phyloP scores from a whole-genome alignment of 2,888 invertebrate genomes.

The Torymus tubicola region DNA sequence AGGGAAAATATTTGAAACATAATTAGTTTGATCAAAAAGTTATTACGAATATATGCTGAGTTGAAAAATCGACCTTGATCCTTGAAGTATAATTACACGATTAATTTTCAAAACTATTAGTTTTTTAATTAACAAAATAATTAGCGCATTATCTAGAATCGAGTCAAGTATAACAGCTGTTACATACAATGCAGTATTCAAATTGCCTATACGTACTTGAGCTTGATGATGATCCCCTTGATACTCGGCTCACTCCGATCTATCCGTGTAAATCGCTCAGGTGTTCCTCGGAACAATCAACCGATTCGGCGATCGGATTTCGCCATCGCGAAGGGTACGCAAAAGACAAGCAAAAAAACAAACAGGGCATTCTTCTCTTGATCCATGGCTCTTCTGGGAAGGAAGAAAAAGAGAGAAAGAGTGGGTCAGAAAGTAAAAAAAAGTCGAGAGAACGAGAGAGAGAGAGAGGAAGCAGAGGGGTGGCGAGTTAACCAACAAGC shows the following conservation, averaged over 20 bases:
- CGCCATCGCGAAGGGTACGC: constrained; percentile 32
- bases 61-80: too few relatives aligned
- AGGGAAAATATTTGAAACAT: too few relatives aligned
- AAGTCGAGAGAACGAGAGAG: constrained; percentile 53
- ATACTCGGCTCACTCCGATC: not conserved
- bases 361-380: constrained; percentile 24
- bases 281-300: constrained; percentile 45
- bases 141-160: too few relatives aligned
- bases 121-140: too few relatives aligned
- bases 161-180: too few relatives aligned
- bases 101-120: too few relatives aligned
- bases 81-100: too few relatives aligned
- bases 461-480: constrained; percentile 56
- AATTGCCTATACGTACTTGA: not conserved
- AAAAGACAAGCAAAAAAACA: constrained; percentile 8
- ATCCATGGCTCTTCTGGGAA: constrained; percentile 49
- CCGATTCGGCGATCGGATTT: constrained; percentile 51
- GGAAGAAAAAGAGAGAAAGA: constrained; percentile 45
- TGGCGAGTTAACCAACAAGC: constrained; percentile 73
- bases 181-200: too few relatives aligned
- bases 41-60: too few relatives aligned
- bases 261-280: constrained; percentile 1
- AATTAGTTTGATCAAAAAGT: too few relatives aligned
- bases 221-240: constrained; percentile 8
- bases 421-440: constrained; percentile 45